phyloP scores from a whole-genome alignment of 2,797 vertebrate genomes.

The Falco cherrug region DNA sequence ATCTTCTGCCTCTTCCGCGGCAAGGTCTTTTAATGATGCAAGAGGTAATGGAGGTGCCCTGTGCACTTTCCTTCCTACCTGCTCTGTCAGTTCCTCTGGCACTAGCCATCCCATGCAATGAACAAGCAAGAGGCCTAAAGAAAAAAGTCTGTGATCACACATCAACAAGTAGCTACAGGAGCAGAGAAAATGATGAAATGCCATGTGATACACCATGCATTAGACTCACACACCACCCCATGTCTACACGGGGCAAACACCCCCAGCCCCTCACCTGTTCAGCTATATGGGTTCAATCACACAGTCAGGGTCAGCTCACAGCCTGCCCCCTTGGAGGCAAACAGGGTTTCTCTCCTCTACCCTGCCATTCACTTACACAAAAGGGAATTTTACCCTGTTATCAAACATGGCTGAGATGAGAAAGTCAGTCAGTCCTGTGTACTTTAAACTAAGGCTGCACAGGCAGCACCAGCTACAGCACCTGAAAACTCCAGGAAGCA shows the following conservation, averaged over 20 bases:
- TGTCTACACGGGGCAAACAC: background rate
- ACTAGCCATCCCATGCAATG: no score
- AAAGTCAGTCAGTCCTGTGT: background rate
- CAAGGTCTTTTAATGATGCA: background rate
- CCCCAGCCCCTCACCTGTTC: background rate
- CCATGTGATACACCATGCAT: background rate
- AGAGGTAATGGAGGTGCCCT: background rate
- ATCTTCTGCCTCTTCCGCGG: background rate
- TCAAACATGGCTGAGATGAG: background rate
- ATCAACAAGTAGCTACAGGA: background rate
- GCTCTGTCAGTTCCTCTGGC: background rate
- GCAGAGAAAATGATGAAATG: background rate
- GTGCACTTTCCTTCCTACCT: background rate
- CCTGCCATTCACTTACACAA: background rate
- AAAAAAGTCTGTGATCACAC: background rate
- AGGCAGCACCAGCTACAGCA: background rate
- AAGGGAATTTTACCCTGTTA: background rate
- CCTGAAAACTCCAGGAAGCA: background rate
- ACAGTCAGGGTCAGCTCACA: background rate
- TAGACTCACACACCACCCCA: background rate
- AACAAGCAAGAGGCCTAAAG: background rate
- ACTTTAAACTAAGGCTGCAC: background rate
- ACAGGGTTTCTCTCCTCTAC: background rate
- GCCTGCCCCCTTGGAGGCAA: accelerated
- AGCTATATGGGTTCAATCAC: background rate